Base-by-base conservation (phyloP, 1,140 invertebrate species). In the Tetramorium parvispinum region DNA sequence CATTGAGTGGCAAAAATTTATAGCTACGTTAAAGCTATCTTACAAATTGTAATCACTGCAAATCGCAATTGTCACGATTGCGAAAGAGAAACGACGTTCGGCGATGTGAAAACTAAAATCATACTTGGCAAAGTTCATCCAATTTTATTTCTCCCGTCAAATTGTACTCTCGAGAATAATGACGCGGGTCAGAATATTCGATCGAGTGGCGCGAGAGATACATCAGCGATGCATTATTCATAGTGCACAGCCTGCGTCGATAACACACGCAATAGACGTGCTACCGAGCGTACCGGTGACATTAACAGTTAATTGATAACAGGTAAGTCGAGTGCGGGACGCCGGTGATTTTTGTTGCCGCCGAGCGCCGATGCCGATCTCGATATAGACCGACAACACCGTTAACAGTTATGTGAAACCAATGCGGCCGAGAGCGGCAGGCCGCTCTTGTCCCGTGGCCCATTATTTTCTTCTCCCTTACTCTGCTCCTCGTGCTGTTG, bases 241-340 rank as follows among this genome's bases (percentile, higher is more conserved):
- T 89, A 76, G 87, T 57, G 68, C 57, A 77, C 18, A 27, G 43
- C 61, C 49, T 11, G 63, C 21, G 57, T 73, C 81, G 87, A 86
- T 78, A 73, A 71, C 24, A 55, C 68, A 66, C 82, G 78, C 73
- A 89, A 43, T 32, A 18, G 53, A 82, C 37, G 76, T 75, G 53
- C 82, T 89, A 86, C 59, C 87, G 32, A 46, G 68, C 27, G 82
- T 83, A 49, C 53, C 46, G 75, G 86, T 51, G 57, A 85, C 81
- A 40, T 82, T 90, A 90, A 90, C 88, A 90, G 89, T 90, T 90
- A 90, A 90, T 90, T 90, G 89, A 90, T 90, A 90, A 90, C 86
- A 89, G 88, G 88, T 79, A 87, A 87, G 88, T 65, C 71, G 68
- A 51, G 70, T 43, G 86, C 82, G 70, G 75, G 78, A 63, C 63